phyloP scores from a whole-genome alignment of 2,113 vertebrate genomes.

The Microcebus tavaratra region DNA sequence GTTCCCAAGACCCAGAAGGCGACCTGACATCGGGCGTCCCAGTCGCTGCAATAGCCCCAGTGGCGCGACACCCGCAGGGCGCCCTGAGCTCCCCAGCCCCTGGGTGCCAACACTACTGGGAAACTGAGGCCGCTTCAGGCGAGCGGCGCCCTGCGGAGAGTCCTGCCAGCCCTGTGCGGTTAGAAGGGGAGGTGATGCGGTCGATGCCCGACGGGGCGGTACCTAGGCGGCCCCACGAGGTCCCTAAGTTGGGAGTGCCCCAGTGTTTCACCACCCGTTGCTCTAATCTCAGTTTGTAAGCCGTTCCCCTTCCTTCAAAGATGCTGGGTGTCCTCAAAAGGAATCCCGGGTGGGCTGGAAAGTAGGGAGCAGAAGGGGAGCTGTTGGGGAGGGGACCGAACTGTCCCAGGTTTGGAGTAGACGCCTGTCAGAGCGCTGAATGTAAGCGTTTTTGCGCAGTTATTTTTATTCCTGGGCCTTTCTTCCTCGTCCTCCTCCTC shows the following conservation, averaged over 20 bases:
- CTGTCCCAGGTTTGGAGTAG: constrained; percentile 35
- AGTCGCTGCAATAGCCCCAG: neutral
- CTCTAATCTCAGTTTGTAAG: neutral
- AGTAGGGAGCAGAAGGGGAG: neutral
- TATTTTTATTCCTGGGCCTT: constrained; percentile 66
- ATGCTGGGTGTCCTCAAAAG: neutral
- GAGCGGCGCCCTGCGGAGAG: neutral
- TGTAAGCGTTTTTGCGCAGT: constrained; percentile 23
- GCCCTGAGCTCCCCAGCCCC: no score
- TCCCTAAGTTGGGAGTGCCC: neutral
- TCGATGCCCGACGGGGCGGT: neutral
- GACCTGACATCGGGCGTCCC: neutral
- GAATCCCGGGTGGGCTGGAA: constrained; percentile 2
- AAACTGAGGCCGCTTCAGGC: neutral
- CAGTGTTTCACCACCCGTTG: neutral
- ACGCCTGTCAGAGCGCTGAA: constrained; percentile 13
- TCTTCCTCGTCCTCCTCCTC: constrained; percentile 45
- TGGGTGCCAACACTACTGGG: neutral
- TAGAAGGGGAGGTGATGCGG: neutral
- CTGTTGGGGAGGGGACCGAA: neutral
- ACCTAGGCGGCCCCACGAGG: neutral
- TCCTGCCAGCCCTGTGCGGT: neutral
- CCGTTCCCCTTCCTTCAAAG: neutral
- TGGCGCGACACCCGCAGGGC: no score
- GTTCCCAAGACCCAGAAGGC: neutral